Conservation (phyloP, 2,797 vertebrate species). For the Epinephelus awoara region DNA sequence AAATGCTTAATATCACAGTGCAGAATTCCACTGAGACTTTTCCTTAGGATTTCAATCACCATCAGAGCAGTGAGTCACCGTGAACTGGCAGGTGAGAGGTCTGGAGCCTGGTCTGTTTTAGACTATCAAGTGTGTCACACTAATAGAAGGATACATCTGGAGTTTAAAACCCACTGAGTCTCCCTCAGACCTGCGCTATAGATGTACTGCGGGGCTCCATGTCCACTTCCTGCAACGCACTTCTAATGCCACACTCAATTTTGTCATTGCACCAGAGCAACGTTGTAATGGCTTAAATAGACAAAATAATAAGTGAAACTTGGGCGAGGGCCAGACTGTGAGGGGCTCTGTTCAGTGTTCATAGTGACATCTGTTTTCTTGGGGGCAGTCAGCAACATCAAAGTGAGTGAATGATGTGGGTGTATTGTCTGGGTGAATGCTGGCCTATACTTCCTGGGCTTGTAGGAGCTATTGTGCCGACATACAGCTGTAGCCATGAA, state of each 20-base stretch:
- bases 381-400: slow-evolving; percentile 70
- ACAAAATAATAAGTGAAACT: slow-evolving; percentile 73
- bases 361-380: slow-evolving; percentile 74
- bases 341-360: slow-evolving; percentile 77
- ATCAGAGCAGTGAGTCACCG: slow-evolving; percentile 28
- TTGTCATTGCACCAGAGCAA: slow-evolving; percentile 55
- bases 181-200: slow-evolving; percentile 50
- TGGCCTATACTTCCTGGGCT: slow-evolving; percentile 66
- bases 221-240: slow-evolving; percentile 75
- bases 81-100: slow-evolving; percentile 51
- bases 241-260: slow-evolving; percentile 74
- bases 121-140: slow-evolving; percentile 52
- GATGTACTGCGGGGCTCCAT: slow-evolving; percentile 34
- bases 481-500: slow-evolving; percentile 41
- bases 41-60: slow-evolving; percentile 20
- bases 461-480: slow-evolving; percentile 69
- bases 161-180: slow-evolving; percentile 59
- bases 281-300: slow-evolving; percentile 70
- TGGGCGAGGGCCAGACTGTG: slow-evolving; percentile 59
- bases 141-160: slow-evolving; percentile 82
- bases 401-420: slow-evolving; percentile 70
- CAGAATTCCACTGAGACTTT: neutral
- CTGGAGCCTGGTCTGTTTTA: slow-evolving; percentile 55
- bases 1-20: slow-evolving; percentile 21
- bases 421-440: slow-evolving; percentile 72